Evolutionary conservation across 2,888 invertebrate species (phyloP), one percentile per base, ranked within the genome.

Genomic region (Pseudanteris insignis): DNA sequence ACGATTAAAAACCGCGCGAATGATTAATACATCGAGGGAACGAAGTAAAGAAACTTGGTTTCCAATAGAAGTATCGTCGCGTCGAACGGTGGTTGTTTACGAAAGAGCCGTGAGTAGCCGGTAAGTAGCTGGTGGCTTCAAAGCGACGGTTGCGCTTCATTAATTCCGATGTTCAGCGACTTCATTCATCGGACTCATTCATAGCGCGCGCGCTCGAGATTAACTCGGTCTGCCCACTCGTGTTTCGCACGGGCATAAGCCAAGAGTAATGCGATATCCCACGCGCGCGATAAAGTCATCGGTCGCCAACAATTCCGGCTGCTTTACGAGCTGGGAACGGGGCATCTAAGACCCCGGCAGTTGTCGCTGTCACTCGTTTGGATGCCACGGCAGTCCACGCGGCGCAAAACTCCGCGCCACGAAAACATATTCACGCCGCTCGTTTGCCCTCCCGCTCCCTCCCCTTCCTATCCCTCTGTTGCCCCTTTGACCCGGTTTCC

Each of bases 61-160:
- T n/a, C n/a, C n/a, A n/a, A n/a, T n/a, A n/a, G n/a, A n/a, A n/a
- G n/a, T n/a, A n/a, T n/a, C n/a, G n/a, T n/a, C n/a, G 28, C 40
- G 15, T 29, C 30, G 59, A 18, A 53, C n/a, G n/a, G n/a, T n/a
- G n/a, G n/a, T n/a, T n/a, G n/a, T n/a, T n/a, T 1, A 33, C 12
- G 14, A 32, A 53, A 41, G 25, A n/a, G n/a, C n/a, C n/a, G n/a
- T n/a, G n/a, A n/a, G n/a, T n/a, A 18, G 6, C 18, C 15, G 9
- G 8, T 26, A 24, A 40, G 33, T 37, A 38, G 14, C 18, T 30
- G 36, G 43, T n/a, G 11, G 26, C 46, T 51, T 24, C 32, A 18
- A 30, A 46, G 59, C 61, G 64, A 64, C 53, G 65, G 71, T 72
- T 67, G 69, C 64, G 65, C 66, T 70, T 71, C 70, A 68, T 72